Base-by-base conservation (phyloP, 1,140 invertebrate species). In the Brachionus koreanus region DNA sequence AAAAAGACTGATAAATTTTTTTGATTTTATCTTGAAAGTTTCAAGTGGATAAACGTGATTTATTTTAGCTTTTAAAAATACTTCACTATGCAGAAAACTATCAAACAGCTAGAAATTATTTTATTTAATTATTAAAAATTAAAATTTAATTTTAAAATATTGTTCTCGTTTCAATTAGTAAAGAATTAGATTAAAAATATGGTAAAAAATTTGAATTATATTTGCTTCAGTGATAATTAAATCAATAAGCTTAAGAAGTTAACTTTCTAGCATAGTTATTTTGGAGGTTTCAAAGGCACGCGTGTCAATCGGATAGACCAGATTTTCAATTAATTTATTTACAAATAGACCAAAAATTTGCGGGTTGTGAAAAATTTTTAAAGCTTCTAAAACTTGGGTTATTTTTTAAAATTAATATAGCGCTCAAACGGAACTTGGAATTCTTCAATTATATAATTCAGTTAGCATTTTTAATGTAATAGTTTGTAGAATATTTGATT, bases 371-470 rank as follows among this genome's bases (percentile, higher is more conserved):
- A 42, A 42, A 42, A 3, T 10, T 42, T 10, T 42, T 42, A 13
- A 13, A 42, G 39, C 12, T 42, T 42, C 7, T 13, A 10, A 42
- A 42, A 42, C 12, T 10, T 6, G 39, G 1, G 6, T 10, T 42
- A 42, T 42, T 42, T 10, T 23, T 23, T 7, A 19, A 39, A 69
- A 43, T 69, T 69, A 42, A 69, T 42, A 69, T 69, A 69, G 33
- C 65, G 13, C 19, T 69, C 65, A 69, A 69, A 69, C 39, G 65
- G 65, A 69, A 69, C 65, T 69, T 43, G 4, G 61, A 3, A 63
- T 69, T 42, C 37, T 37, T 69, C 6, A 37, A 37, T 65, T 65
- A 65, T n/a, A 37, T 33, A 65, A 13, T 37, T 33, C 29, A 37
- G n/a, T 2, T 12, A 46, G n/a, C 5, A 46, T 12, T 29, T 29